phyloP scores from a whole-genome alignment of 2,797 vertebrate genomes.

The Carcharodon carcharias region DNA sequence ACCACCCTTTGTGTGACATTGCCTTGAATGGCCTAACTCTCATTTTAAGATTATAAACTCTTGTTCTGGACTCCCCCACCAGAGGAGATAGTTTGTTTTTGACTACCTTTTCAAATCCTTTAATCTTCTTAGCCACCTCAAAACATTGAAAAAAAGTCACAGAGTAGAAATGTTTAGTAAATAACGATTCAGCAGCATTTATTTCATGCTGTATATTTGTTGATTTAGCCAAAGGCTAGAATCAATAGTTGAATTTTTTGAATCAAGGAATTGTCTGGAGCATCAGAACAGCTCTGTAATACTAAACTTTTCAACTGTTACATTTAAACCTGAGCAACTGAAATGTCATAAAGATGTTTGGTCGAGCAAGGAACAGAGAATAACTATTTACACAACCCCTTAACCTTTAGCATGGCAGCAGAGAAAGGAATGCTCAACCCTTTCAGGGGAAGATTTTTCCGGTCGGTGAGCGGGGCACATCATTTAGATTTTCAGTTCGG shows the following conservation, averaged over 20 bases:
- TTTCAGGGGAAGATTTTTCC: not conserved
- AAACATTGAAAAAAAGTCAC: not conserved
- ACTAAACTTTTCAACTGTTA: not conserved
- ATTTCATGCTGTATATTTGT: no score
- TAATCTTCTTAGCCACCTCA: not conserved
- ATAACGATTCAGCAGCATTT: not conserved
- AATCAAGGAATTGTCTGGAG: not conserved
- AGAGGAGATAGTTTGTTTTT: not conserved
- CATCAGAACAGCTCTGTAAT: not conserved
- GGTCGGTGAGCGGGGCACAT: no score
- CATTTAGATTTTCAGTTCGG: no score
- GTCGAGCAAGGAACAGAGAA: not conserved
- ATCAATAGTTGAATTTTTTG: constrained; percentile 9
- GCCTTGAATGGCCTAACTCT: not conserved
- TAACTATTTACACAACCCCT: constrained; percentile 22
- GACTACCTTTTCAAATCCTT: not conserved
- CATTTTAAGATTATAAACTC: not conserved
- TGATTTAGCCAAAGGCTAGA: not conserved
- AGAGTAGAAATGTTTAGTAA: not conserved
- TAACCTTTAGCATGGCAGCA: not conserved
- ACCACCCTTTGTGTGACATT: not conserved
- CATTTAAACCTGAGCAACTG: not conserved
- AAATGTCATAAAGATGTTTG: constrained; percentile 1
- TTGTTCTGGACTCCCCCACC: not conserved
- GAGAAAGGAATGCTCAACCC: not conserved